Base-by-base conservation (phyloP, 2,113 vertebrate genomes). In the Varanus komodoensis region DNA sequence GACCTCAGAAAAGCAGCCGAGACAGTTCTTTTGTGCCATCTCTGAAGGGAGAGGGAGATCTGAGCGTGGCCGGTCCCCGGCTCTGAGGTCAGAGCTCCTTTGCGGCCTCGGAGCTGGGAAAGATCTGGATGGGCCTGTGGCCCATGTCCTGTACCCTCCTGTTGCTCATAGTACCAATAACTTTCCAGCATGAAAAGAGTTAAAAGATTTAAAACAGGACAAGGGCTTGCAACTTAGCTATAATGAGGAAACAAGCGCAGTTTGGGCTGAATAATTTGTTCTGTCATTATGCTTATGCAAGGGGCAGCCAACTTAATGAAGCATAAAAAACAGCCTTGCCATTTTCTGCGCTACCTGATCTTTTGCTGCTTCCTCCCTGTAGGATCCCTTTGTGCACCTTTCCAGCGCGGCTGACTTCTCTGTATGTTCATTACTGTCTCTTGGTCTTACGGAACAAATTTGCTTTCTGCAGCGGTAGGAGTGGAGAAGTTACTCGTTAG, bases 401-500 rank as follows among this genome's bases (percentile, higher is more conserved):
- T 84, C 89, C 67, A 92, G 52, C 85, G 89, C 85, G 67, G 77
- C 88, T 90, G 89, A 88, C 57, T 88, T 92, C 93, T 93, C 82
- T 84, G 77, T 2, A 6, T 83, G 52, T 93, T 94, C 95, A 94
- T 96, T 97, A 90, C 89, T 89, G 79, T 92, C 93, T 80, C 88
- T 93, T 81, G 82, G 94, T 94, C 93, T 95, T 89, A 95, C 94
- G 92, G 94, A 96, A 92, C 90, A 88, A 93, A 92, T 96, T 95
- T 95, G 86, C 92, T 94, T 93, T 94, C 64, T 89, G 54, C 27
- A 34, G 29, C 19, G 12, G 91, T 88, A 85, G 92, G 82, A 92
- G 92, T 91, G 89, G 80, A 94, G 86, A 96, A 94, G 90, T 93
- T 93, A 89, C 93, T 97, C 93, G 92, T 97, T 96, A 93, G 89